phyloP scores from a whole-genome alignment of 1,140 invertebrate genomes.

The Sycophila sp. region DNA sequence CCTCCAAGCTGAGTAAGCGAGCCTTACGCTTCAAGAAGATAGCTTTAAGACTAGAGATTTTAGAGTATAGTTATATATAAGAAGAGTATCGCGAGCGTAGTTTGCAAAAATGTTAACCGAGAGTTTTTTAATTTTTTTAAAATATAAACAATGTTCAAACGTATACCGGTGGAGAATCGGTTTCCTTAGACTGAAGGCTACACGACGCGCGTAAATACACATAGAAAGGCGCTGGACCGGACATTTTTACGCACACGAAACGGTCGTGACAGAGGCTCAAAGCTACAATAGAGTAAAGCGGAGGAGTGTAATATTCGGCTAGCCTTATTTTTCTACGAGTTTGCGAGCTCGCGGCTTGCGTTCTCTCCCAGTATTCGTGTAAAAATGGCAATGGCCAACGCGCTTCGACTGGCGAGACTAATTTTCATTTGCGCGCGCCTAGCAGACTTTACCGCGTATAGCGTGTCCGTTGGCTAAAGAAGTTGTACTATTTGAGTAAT shows the following conservation, averaged over 20 bases:
- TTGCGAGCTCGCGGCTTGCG: conserved; percentile 56
- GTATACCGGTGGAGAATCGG: conserved; percentile 23
- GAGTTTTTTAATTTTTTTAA: conserved; percentile 32
- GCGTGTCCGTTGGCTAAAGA: conserved; percentile 18
- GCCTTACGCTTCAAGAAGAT: conserved; percentile 53
- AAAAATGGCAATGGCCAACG: conserved; percentile 36
- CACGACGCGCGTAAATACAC: conserved; percentile 2
- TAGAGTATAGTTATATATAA: conserved; percentile 26
- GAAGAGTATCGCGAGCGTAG: too few species aligned
- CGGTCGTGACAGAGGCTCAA: conserved; percentile 28
- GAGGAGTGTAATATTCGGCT: conserved; percentile 42
- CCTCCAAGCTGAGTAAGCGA: conserved; percentile 65
- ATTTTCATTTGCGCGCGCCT: too few species aligned
- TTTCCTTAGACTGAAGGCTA: conserved; percentile 34
- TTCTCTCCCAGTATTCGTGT: conserved; percentile 56
- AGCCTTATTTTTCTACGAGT: conserved; percentile 64
- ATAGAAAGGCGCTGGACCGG: not conserved
- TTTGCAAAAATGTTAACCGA: too few species aligned
- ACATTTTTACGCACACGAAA: not conserved
- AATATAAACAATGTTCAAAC: not conserved
- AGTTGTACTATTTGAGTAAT: conserved; percentile 60
- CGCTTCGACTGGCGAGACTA: too few species aligned
- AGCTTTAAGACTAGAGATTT: conserved; percentile 37
- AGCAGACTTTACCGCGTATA: too few species aligned
- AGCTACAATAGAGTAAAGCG: not conserved